phyloP scores from a whole-genome alignment of 2,113 vertebrate species.

The Labeo catla region DNA sequence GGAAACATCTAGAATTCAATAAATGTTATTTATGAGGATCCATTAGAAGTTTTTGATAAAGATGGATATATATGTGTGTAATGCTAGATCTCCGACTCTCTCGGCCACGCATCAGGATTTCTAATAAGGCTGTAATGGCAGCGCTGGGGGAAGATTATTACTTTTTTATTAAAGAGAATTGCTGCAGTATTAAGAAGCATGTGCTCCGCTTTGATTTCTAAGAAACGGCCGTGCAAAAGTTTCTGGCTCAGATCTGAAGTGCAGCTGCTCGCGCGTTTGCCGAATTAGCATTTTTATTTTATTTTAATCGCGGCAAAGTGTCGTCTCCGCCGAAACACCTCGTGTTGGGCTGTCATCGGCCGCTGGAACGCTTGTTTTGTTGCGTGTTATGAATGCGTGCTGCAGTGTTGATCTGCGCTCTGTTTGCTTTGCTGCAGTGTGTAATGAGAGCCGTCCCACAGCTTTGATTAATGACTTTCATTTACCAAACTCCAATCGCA shows the following conservation, averaged over 20 bases:
- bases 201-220: background rate
- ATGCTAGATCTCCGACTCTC: background rate
- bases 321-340: background rate
- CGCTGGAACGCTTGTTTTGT: background rate
- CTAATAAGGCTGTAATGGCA: constrained; percentile 28
- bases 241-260: background rate
- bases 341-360: background rate
- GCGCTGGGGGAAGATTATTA: background rate
- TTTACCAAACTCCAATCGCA: constrained; percentile 1
- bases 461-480: constrained; percentile 35
- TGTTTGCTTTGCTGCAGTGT: constrained; percentile 4
- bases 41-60: constrained; percentile 30
- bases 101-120: constrained; percentile 12
- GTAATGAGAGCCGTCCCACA: constrained; percentile 21
- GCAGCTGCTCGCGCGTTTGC: background rate
- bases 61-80: background rate
- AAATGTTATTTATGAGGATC: constrained; percentile 24
- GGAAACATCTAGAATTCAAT: background rate
- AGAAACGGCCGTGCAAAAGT: background rate
- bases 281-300: constrained; percentile 9
- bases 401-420: background rate
- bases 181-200: constrained; percentile 16
- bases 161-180: constrained; percentile 33
- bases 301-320: background rate
- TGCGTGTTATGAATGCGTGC: background rate